These are phyloP conservation scores for Hipposideros larvatus DNA, from an alignment of 2,797 vertebrate genomes.

Conservation along the genomic window DNA sequence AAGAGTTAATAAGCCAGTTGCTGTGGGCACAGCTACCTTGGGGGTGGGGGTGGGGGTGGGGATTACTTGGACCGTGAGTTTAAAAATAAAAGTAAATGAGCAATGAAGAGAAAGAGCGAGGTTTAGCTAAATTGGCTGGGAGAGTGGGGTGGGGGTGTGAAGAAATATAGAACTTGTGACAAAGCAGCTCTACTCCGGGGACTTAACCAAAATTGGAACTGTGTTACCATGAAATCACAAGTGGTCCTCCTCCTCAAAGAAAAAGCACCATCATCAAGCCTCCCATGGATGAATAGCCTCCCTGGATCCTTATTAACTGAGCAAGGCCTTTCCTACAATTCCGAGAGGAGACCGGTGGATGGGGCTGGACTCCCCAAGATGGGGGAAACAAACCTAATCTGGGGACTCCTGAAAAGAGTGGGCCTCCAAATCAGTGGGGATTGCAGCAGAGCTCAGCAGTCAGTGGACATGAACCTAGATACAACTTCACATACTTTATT, in stretches of 20 bases:
- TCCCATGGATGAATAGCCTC: background rate
- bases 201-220: conserved; percentile 41
- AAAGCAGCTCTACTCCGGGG: background rate
- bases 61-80: conserved; percentile 18
- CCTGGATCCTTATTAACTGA: background rate
- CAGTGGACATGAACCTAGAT: background rate
- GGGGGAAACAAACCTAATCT: background rate
- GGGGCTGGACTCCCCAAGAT: rapidly evolving
- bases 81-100: conserved; percentile 64
- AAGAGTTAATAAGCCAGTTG: background rate
- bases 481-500: background rate
- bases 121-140: conserved; percentile 7
- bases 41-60: too few relatives aligned
- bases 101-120: conserved; percentile 23
- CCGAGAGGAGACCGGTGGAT: background rate
- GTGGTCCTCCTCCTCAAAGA: background rate
- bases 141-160: background rate
- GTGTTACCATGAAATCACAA: conserved; percentile 57
- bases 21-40: background rate
- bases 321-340: background rate
- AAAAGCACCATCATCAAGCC: background rate
- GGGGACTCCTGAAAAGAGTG: background rate
- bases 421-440: background rate
- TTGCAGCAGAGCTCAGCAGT: background rate
- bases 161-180: conserved; percentile 9